These are phyloP conservation scores for Aleiodes leptofemur DNA, from an alignment of 2,888 invertebrate genomes.

Conservation along the genomic window DNA sequence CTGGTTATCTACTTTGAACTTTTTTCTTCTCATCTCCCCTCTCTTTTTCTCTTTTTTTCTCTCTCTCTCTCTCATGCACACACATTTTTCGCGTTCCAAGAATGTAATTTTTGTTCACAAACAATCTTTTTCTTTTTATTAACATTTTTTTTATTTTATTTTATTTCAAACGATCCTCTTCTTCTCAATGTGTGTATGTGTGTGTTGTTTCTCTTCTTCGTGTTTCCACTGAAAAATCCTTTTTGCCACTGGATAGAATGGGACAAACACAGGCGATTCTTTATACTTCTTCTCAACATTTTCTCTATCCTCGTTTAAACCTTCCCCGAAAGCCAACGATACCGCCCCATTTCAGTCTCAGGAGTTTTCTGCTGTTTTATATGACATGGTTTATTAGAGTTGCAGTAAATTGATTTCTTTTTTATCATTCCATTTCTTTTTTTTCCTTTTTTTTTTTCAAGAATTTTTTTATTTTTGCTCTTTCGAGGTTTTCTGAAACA, in stretches of 20 bases:
- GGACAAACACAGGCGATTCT: constrained; percentile 42
- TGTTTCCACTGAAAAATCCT: constrained; percentile 31
- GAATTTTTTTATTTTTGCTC: constrained; percentile 6
- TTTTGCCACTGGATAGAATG: constrained; percentile 32
- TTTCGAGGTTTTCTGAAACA: neutral
- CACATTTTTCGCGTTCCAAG: constrained; percentile 35
- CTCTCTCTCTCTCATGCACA: constrained; percentile 40
- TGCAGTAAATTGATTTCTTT: constrained; percentile 30
- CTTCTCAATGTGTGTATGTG: neutral
- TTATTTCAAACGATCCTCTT: constrained; percentile 24
- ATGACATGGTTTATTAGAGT: constrained; percentile 34
- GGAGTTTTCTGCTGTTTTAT: constrained; percentile 38
- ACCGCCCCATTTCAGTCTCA: constrained; percentile 34
- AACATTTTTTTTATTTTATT: constrained; percentile 23
- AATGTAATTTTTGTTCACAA: constrained; percentile 38
- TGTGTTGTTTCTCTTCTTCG: constrained; percentile 8
- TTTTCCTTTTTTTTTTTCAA: neutral
- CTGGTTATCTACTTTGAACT: constrained; percentile 46
- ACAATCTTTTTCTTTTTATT: constrained; percentile 40
- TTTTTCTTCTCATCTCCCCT: constrained; percentile 33
- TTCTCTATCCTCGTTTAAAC: constrained; percentile 34
- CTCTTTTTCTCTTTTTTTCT: constrained; percentile 35
- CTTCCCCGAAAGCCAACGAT: constrained; percentile 26
- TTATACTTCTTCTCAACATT: constrained; percentile 43
- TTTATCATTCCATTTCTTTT: neutral